These are phyloP conservation scores for Aquatica leii DNA, from an alignment of 2,888 invertebrate genomes.

Conservation along the genomic window DNA sequence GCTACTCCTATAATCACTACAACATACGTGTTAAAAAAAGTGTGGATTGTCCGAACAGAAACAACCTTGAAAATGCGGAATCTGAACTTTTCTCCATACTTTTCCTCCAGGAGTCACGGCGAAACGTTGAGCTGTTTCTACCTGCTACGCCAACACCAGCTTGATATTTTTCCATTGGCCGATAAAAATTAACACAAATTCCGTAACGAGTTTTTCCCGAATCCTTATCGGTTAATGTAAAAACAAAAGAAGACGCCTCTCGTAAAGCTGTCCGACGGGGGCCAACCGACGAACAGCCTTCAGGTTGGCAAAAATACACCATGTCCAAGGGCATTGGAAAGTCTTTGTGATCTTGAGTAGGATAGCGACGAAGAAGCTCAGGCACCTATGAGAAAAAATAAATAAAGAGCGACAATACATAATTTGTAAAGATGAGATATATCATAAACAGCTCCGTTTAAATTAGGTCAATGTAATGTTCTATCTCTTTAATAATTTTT, in stretches of 20 bases:
- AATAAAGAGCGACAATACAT: too few relatives aligned
- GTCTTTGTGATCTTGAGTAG: conserved; percentile 94
- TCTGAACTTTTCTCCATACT: conserved; percentile 93
- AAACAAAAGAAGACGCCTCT: conserved; percentile 96
- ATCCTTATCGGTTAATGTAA: conserved; percentile 98
- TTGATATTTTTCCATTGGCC: conserved; percentile 78
- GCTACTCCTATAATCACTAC: conserved; percentile 92
- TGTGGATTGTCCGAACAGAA: background rate
- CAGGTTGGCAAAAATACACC: conserved; percentile 99
- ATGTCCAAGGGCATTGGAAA: conserved; percentile 97
- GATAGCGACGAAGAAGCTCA: conserved; percentile 93
- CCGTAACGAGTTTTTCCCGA: conserved; percentile 95
- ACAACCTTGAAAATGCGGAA: conserved; percentile 91
- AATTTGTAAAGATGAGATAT: too few relatives aligned
- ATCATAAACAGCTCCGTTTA: too few relatives aligned
- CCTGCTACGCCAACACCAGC: conserved; percentile 53
- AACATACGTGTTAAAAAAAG: conserved; percentile 51
- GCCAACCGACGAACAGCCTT: conserved; percentile 94
- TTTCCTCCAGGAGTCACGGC: conserved; percentile 89
- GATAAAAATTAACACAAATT: conserved; percentile 98
- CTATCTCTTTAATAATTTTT: too few relatives aligned
- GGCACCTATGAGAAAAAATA: conserved; percentile 73
- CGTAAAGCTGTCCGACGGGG: conserved; percentile 83
- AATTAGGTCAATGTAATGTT: too few relatives aligned
- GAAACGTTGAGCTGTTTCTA: conserved; percentile 68